These are phyloP conservation scores for Leptopilina drosophilae DNA, from an alignment of 2,888 invertebrate species.

Conservation along the genomic window DNA sequence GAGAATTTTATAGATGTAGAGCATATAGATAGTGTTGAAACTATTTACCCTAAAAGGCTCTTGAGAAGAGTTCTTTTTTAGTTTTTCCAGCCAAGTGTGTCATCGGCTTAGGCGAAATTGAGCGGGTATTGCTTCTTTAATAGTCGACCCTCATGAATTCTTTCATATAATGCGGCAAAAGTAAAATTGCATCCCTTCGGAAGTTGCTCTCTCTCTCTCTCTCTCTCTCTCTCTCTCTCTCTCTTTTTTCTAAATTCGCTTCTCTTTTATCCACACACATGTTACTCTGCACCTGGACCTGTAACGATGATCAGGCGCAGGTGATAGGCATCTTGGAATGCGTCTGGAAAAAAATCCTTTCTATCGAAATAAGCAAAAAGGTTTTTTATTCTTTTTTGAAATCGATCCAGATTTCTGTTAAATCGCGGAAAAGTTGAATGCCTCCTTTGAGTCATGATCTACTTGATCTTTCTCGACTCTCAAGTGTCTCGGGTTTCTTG, in stretches of 20 bases:
- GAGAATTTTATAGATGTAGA: not conserved
- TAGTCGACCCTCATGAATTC: not conserved
- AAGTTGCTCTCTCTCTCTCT: not conserved
- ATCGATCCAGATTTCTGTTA: slow-evolving; percentile 10
- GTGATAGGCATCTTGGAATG: slow-evolving; percentile 27
- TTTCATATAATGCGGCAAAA: too few relatives aligned
- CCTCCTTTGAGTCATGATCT: too few relatives aligned
- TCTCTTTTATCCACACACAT: too few relatives aligned
- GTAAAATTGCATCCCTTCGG: slow-evolving; percentile 18
- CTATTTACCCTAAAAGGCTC: slow-evolving; percentile 28
- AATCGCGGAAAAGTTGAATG: not conserved
- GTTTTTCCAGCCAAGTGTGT: slow-evolving; percentile 24
- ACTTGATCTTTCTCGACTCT: too few relatives aligned
- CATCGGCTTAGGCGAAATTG: slow-evolving; percentile 36
- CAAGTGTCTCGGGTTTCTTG: too few relatives aligned
- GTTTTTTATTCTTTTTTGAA: not conserved
- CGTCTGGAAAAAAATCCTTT: not conserved
- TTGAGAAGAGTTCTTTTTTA: not conserved
- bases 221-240: too few relatives aligned
- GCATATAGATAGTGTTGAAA: slow-evolving; percentile 27
- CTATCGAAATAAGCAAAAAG: not conserved
- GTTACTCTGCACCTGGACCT: slow-evolving; percentile 18
- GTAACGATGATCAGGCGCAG: not conserved
- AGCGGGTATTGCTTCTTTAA: slow-evolving; percentile 15
- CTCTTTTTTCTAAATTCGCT: too few relatives aligned